A percentile compares a stretch with the other conserved stretches of the same genome.
Conservation (phyloP, 2,888 invertebrate genomes). For the Cartodere bifasciata region DNA sequence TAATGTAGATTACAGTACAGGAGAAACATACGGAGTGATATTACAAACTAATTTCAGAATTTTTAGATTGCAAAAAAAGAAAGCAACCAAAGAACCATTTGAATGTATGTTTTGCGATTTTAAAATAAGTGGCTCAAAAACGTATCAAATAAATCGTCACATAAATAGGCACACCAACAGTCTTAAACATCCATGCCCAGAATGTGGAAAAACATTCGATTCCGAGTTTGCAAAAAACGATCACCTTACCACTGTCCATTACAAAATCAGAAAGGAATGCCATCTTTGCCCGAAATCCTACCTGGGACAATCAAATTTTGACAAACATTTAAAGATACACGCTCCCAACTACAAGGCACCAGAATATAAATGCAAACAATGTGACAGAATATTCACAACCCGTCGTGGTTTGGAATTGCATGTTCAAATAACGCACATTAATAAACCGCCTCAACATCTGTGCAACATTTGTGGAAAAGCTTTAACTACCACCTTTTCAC, state of each 20-base stretch:
- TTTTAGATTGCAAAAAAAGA: too few species aligned
- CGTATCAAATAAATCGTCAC: too few species aligned
- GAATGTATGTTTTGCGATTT: too few species aligned
- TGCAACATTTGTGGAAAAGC: conserved; percentile 23
- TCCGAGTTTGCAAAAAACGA: conserved; percentile 33
- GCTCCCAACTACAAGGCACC: conserved; percentile 10
- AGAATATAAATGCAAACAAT: conserved; percentile 21
- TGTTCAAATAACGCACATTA: conserved; percentile 13
- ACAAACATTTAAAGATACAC: conserved; percentile 12
- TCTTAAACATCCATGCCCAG: too few species aligned
- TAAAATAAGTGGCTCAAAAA: too few species aligned
- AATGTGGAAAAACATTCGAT: conserved; percentile 19
- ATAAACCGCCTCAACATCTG: conserved; percentile 10
- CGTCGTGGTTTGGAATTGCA: conserved; percentile 14
- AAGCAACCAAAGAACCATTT: too few species aligned
- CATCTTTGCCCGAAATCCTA: too few species aligned
- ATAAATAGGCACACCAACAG: too few species aligned
- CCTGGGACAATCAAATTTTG: conserved; percentile 1
- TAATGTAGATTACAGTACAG: too few species aligned
- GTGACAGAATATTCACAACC: conserved; percentile 25
- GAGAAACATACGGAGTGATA: too few species aligned
- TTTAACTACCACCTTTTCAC: conserved; percentile 15
- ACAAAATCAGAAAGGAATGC: conserved; percentile 11
- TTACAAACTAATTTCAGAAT: too few species aligned
- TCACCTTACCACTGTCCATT: conserved; percentile 18